Conservation (phyloP, 53 echinoderm and acorn worm genomes). For the Actinopyga echinites region DNA sequence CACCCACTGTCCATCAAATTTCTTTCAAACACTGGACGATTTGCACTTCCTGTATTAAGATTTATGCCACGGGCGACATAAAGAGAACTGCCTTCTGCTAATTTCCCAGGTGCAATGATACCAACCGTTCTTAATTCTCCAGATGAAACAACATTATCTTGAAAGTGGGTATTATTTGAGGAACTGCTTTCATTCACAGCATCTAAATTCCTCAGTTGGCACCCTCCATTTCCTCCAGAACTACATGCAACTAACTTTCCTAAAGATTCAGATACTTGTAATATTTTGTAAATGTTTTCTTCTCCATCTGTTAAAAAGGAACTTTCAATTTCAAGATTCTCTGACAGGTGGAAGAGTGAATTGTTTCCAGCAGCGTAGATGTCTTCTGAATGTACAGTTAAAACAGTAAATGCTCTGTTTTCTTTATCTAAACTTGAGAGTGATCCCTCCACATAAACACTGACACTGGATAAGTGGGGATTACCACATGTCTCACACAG, state of each 20-base stretch:
- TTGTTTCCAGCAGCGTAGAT: conserved; percentile 10
- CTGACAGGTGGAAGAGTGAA: conserved; percentile 13
- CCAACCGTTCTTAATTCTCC: background rate
- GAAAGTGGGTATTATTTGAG: background rate
- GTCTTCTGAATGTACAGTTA: background rate
- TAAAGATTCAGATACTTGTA: too few species aligned
- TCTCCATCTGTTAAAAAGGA: background rate
- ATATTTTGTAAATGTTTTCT: too few species aligned
- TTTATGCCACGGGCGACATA: background rate
- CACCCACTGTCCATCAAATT: background rate
- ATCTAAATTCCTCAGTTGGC: background rate
- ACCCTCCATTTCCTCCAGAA: background rate
- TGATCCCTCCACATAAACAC: background rate
- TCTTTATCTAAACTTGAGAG: background rate
- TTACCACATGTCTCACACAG: too few species aligned
- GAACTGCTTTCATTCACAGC: background rate
- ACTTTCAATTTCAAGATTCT: background rate
- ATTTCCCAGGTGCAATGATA: too few species aligned
- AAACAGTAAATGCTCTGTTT: background rate
- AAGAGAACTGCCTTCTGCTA: background rate
- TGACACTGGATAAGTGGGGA: background rate
- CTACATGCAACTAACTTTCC: background rate
- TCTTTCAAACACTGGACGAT: too few species aligned
- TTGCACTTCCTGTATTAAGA: too few species aligned
- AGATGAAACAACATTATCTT: background rate